Percentiles rank a stretch among this genome's conserved stretches.
phyloP scores from a whole-genome alignment of 2,113 vertebrate species.

The Macquaria australasica region DNA sequence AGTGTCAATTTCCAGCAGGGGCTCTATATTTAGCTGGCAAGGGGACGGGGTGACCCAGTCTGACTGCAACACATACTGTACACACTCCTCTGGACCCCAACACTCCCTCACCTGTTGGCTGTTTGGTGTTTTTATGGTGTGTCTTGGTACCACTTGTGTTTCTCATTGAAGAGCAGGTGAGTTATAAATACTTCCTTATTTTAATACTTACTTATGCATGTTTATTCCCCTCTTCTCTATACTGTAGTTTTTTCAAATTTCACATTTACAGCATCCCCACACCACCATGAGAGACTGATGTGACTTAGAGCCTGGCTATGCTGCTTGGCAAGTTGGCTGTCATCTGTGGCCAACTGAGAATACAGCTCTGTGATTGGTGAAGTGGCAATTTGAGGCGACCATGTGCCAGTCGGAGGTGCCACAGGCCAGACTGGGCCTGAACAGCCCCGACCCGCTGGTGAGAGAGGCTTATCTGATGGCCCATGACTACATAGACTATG shows the following conservation, averaged over 20 bases:
- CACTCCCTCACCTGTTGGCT: conserved; percentile 30
- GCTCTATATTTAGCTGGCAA: conserved; percentile 79
- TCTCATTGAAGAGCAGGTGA: conserved; percentile 37
- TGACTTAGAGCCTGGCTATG: background rate
- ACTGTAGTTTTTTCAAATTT: background rate
- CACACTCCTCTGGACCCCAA: conserved; percentile 17
- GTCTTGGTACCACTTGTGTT: background rate
- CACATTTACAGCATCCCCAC: background rate
- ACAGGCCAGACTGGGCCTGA: conserved; percentile 57
- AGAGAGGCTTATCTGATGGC: conserved; percentile 82
- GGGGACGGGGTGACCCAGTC: conserved; percentile 51
- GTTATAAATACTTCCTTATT: conserved; percentile 11
- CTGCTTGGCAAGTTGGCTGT: conserved; percentile 3
- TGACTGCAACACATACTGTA: conserved; percentile 10
- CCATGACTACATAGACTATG: conserved; percentile 81
- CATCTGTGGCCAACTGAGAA: conserved; percentile 15
- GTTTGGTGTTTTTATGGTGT: conserved; percentile 6
- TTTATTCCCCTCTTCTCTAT: background rate
- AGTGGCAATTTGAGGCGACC: background rate
- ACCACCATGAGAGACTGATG: background rate
- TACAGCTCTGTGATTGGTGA: conserved; percentile 24
- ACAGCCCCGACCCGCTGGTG: conserved; percentile 78
- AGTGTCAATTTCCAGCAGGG: conserved; percentile 71
- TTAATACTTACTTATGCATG: background rate
- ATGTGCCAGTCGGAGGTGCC: conserved; percentile 65